Conservation (phyloP, 2,113 vertebrate species). For the Apaloderma vittatum region DNA sequence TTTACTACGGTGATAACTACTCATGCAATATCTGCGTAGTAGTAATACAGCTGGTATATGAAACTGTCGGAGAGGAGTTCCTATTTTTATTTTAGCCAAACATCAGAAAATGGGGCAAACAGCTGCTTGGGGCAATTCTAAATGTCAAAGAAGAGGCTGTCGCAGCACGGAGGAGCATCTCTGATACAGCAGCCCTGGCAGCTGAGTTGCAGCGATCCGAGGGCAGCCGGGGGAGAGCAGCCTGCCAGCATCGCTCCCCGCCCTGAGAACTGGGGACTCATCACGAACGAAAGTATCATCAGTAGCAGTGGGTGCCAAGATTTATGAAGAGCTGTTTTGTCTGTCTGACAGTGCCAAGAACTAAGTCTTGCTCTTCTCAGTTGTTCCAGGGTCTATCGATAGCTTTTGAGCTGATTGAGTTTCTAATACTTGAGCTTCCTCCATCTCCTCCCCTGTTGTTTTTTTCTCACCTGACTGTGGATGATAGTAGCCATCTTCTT, state of each 20-base stretch:
- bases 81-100: not conserved
- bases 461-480: not conserved
- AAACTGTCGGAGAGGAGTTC: not conserved
- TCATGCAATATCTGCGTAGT: fast-evolving
- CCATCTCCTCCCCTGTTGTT: not conserved
- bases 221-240: not conserved
- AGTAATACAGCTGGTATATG: not conserved
- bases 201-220: not conserved
- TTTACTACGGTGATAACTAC: not conserved
- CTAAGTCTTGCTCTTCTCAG: not conserved
- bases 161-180: not conserved
- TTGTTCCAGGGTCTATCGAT: not conserved
- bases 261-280: not conserved
- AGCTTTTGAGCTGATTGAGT: not conserved
- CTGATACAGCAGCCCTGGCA: not conserved
- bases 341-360: not conserved
- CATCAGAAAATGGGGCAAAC: not conserved
- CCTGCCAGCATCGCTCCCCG: not conserved
- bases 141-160: not conserved
- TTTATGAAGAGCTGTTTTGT: not conserved
- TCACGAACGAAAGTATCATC: not conserved
- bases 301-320: not conserved
- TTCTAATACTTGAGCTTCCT: not conserved
- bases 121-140: not conserved
- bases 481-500: not conserved